Conservation (phyloP, 2,797 vertebrate genomes). For the Graptemys geographica region DNA sequence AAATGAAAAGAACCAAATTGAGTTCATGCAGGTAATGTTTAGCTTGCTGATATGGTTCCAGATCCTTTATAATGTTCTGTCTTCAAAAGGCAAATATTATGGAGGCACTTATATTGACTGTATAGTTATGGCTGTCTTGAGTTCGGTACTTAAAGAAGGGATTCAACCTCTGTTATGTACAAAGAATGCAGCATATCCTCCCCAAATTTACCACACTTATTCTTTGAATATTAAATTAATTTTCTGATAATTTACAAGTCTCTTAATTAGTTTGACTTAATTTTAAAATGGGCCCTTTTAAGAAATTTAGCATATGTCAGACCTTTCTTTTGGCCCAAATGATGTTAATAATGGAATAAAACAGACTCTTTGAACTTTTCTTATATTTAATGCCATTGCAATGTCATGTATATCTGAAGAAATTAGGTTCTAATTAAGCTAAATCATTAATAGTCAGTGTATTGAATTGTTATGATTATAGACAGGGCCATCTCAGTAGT, state of each 20-base stretch:
- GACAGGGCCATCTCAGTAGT: background rate
- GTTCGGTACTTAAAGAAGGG: background rate
- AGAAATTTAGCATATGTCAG: background rate
- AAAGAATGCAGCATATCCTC: background rate
- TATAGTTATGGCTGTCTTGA: background rate
- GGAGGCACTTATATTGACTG: background rate
- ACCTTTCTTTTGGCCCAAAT: background rate
- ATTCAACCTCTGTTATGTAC: background rate
- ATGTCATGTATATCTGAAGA: background rate
- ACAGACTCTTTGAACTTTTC: background rate
- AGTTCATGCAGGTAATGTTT: slow-evolving; percentile 68
- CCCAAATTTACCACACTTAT: background rate
- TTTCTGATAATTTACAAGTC: background rate
- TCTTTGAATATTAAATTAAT: background rate
- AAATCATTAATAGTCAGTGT: background rate
- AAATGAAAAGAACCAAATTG: slow-evolving; percentile 36
- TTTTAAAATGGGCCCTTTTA: background rate
- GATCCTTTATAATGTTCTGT: background rate
- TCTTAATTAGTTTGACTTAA: background rate
- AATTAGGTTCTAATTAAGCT: background rate
- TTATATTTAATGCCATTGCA: background rate
- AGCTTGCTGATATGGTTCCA: background rate
- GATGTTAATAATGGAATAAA: background rate
- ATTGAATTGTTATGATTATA: background rate
- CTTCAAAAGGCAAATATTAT: background rate